Percentiles rank a stretch among this genome's conserved stretches.
Conservation (phyloP, 2,113 vertebrate species). For the Leptobrachium leishanense region DNA sequence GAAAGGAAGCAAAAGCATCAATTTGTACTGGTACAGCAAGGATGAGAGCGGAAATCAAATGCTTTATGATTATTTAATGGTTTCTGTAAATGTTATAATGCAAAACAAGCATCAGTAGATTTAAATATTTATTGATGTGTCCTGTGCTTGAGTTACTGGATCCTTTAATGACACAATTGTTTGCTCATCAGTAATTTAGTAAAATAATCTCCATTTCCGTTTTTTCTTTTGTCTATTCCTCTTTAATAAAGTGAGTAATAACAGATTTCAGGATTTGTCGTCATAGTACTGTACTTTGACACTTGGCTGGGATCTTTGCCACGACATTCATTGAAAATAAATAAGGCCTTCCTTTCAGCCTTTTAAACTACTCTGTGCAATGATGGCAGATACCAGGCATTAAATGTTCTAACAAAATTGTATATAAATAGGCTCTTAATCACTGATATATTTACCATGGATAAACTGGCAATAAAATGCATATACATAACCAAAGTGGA, state of each 20-base stretch:
- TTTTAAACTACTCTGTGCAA: not conserved
- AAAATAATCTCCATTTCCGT: not conserved
- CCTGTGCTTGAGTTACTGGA: not conserved
- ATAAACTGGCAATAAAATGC: not conserved
- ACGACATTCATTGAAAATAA: not conserved
- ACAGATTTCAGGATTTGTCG: constrained; percentile 33
- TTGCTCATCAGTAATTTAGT: not conserved
- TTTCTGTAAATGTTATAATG: not conserved
- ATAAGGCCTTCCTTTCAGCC: not conserved
- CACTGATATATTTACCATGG: not conserved
- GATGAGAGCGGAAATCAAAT: not conserved
- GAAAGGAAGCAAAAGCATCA: not conserved
- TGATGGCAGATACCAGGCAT: not conserved
- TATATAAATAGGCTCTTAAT: not conserved
- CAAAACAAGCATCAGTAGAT: not conserved
- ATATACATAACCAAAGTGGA: too few relatives aligned
- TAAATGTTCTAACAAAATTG: not conserved
- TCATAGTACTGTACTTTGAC: constrained; percentile 27
- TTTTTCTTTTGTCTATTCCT: not conserved
- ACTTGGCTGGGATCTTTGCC: constrained; percentile 27
- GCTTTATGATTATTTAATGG: not conserved
- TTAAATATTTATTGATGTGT: constrained; percentile 11
- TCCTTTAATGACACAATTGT: constrained; percentile 7
- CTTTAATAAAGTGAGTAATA: constrained; percentile 24
- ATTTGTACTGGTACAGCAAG: not conserved